phyloP scores from a whole-genome alignment of 2,113 vertebrate species.

The Pyrgilauda ruficollis region DNA sequence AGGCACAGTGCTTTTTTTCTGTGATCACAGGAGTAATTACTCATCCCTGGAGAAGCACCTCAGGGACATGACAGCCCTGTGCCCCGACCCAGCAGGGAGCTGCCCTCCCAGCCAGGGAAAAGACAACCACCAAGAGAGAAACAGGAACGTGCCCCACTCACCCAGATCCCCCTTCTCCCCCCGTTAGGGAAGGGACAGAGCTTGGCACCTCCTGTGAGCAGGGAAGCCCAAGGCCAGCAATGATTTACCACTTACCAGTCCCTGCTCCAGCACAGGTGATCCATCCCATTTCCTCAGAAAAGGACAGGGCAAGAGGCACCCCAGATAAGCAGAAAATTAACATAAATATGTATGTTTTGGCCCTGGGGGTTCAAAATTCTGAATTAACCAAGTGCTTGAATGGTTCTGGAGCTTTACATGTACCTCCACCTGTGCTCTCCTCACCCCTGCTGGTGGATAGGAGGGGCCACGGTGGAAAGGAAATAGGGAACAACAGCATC shows the following conservation, averaged over 20 bases:
- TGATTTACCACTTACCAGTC: background rate
- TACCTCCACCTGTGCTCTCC: background rate
- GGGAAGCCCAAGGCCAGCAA: background rate
- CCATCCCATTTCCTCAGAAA: background rate
- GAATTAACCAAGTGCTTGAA: background rate
- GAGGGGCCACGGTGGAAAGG: background rate
- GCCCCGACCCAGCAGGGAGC: fast-evolving
- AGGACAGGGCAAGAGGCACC: background rate
- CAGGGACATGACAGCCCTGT: fast-evolving
- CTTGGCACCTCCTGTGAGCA: background rate
- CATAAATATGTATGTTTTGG: background rate
- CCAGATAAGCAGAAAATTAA: background rate
- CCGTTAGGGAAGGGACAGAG: fast-evolving
- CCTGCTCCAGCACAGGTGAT: background rate
- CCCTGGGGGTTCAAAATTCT: background rate
- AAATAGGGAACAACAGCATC: constrained; percentile 18
- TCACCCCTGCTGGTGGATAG: background rate
- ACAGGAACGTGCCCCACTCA: fast-evolving
- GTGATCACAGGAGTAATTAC: background rate
- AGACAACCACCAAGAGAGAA: background rate
- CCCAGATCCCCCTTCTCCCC: background rate
- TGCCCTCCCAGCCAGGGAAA: background rate
- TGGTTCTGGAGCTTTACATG: background rate
- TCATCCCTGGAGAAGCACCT: background rate
- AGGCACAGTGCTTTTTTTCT: background rate